Conservation (phyloP, 64 coral and sea anemone species). For the Pachyseris speciosa region DNA sequence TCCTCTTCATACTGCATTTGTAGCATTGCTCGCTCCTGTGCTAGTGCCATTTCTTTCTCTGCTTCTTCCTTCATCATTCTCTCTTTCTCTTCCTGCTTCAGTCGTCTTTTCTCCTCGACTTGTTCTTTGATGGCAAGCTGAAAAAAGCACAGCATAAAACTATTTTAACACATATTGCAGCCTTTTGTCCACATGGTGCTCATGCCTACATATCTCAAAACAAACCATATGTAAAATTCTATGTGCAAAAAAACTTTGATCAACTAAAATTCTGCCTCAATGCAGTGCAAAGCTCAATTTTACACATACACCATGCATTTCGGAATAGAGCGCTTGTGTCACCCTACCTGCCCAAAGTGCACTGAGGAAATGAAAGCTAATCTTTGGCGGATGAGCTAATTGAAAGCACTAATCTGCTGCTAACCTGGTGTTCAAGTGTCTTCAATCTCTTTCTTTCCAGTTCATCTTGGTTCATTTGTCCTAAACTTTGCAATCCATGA, state of each 20-base stretch:
- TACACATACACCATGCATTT: too few relatives aligned
- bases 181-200: too few relatives aligned
- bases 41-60: slow-evolving; percentile 61
- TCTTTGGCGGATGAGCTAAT: too few relatives aligned
- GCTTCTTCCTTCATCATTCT: slow-evolving; percentile 78
- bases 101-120: slow-evolving; percentile 85
- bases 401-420: neutral
- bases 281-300: too few relatives aligned
- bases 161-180: too few relatives aligned
- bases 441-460: slow-evolving; percentile 78
- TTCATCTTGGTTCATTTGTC: slow-evolving; percentile 67
- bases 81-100: slow-evolving; percentile 82
- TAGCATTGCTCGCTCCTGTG: slow-evolving; percentile 61
- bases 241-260: too few relatives aligned
- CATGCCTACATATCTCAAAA: too few relatives aligned
- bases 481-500: slow-evolving; percentile 82
- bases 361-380: too few relatives aligned
- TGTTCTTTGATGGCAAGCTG: slow-evolving; percentile 95
- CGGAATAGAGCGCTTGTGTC: too few relatives aligned
- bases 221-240: too few relatives aligned
- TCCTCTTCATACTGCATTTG: slow-evolving; percentile 61
- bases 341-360: too few relatives aligned
- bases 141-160: neutral
- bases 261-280: too few relatives aligned
- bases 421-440: slow-evolving; percentile 92